Evolutionary conservation across 2,888 invertebrate species (phyloP).

Genomic region (Itoplectis maculator): DNA sequence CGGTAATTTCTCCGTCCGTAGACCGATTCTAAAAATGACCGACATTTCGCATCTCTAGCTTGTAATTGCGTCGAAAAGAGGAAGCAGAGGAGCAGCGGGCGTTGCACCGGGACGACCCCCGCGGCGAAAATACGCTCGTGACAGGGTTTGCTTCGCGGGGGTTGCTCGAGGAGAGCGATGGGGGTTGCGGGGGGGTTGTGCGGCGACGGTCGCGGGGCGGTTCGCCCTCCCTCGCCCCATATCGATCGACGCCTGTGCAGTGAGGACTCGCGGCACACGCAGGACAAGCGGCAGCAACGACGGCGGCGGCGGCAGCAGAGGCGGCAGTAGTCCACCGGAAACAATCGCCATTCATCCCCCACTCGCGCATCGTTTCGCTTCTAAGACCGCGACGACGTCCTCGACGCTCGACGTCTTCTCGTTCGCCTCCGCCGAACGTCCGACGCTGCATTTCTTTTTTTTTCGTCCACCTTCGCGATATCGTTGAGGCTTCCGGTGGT

Average conservation of each 20-base stretch:
- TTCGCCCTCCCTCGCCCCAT: slow-evolving; percentile 73
- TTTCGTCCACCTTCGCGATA: background rate
- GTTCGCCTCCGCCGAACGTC: background rate
- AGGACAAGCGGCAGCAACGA: slow-evolving; percentile 68
- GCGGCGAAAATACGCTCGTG: slow-evolving; percentile 30
- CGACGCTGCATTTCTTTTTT: background rate
- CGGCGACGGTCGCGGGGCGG: slow-evolving; percentile 41
- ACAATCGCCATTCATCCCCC: slow-evolving; percentile 74
- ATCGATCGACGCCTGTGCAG: slow-evolving; percentile 82
- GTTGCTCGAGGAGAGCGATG: slow-evolving; percentile 7
- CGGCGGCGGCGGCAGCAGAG: slow-evolving; percentile 49
- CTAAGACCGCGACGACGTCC: slow-evolving; percentile 72
- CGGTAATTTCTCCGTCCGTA: too few species aligned
- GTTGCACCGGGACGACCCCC: background rate
- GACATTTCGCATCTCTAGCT: too few species aligned
- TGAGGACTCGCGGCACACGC: slow-evolving; percentile 70
- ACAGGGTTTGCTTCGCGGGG: slow-evolving; percentile 12
- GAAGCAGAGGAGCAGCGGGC: slow-evolving; percentile 1
- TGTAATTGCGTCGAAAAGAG: slow-evolving; percentile 7
- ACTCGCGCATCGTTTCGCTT: slow-evolving; percentile 82
- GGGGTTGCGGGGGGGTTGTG: slow-evolving; percentile 24
- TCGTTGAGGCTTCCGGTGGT: background rate
- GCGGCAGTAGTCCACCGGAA: slow-evolving; percentile 69
- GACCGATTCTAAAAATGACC: too few species aligned
- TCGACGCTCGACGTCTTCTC: background rate